Evolutionary conservation across 2,888 invertebrate genomes (phyloP), one percentile per base, ranked within the genome.

Genomic region (Volucella inflata): DNA sequence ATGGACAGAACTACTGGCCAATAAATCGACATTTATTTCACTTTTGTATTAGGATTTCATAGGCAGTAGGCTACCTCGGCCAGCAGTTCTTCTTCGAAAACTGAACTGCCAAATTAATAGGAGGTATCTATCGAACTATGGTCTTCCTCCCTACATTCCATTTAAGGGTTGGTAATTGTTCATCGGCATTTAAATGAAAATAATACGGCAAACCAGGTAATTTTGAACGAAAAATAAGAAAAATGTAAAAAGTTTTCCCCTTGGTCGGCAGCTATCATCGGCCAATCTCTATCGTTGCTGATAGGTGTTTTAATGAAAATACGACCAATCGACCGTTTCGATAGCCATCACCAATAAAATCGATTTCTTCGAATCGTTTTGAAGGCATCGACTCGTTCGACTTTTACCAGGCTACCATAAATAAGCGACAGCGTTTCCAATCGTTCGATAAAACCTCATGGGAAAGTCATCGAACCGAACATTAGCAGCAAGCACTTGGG

Each of bases 311-410:
- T 21, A 16, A 68, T 46, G 44, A 17, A 46, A 2, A 11, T 8
- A 12, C 44, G 50, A 14, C n/a, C 48, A 42, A 6, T 14, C 42
- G 42, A 44, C 8, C 42, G 12, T 14, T 10, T 50, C 14, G 82
- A 77, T 17, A 17, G 48, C 12, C 12, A n/a, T 12, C 78, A 46
- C 87, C 89, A 89, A 90, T 89, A 89, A 90, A 90, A 90, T 90
- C 90, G 88, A 90, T 90, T 89, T 87, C 85, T 88, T 84, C 85
- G 88, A 88, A 87, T 87, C 88, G 87, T 88, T 90, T 89, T 84
- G 88, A 87, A 89, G 90, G 88, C 90, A 90, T 90, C 90, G 90
- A 90, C 89, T 90, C 89, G 89, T 89, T 90, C 88, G 89, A 88
- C 88, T 89, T 89, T 62, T 88, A 90, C 89, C 90, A 90, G 90